Evolutionary conservation across 92 coral and sea anemone genomes (phyloP).

Genomic region (Zoanthus gigantus): DNA sequence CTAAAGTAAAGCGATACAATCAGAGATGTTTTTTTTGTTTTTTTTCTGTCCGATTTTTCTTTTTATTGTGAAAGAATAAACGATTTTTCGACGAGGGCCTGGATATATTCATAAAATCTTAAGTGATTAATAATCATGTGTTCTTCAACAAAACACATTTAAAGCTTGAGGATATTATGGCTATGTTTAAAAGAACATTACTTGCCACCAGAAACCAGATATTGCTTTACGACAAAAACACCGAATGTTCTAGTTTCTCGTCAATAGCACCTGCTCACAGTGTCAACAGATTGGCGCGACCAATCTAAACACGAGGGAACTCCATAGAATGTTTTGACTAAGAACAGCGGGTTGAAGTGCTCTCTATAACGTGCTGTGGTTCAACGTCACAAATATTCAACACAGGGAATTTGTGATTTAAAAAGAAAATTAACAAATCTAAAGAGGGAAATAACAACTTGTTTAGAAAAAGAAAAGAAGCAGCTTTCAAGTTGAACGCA

Average conservation of each 20-base stretch:
- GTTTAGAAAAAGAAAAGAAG: no score
- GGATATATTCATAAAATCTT: neutral
- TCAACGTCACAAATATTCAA: neutral
- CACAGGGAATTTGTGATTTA: neutral
- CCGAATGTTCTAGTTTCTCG: conserved; percentile 13
- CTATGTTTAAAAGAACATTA: neutral
- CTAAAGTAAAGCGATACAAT: no score
- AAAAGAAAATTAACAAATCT: neutral
- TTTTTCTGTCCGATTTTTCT: neutral
- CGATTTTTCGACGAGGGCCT: neutral
- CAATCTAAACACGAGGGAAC: conserved; percentile 1
- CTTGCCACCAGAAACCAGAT: conserved; percentile 2
- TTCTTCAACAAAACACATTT: neutral
- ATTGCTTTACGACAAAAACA: neutral
- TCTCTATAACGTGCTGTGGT: neutral
- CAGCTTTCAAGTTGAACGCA: no score
- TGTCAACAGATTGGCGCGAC: neutral
- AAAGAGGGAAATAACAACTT: neutral
- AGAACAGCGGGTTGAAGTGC: conserved; percentile 1
- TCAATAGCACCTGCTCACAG: neutral
- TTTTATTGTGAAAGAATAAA: neutral
- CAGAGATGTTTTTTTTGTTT: no score
- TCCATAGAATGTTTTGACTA: neutral
- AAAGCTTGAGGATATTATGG: conserved; percentile 10
- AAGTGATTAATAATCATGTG: neutral